Conservation (phyloP, 2,888 invertebrate genomes). For the Calliphora vomitoria region DNA sequence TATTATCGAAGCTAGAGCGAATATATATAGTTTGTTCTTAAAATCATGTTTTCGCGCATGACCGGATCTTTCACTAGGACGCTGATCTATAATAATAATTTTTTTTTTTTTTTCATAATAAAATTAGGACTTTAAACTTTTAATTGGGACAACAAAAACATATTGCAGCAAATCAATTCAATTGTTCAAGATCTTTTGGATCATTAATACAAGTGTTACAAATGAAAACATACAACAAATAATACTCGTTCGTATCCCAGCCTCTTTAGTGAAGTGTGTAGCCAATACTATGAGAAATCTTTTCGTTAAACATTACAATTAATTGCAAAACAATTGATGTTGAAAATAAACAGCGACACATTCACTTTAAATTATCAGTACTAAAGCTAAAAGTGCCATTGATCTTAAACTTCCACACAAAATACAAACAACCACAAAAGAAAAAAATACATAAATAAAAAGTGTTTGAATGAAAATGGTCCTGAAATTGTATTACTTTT, state of each 20-base stretch:
- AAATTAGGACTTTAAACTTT: too few species aligned
- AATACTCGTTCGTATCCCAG: neutral
- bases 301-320: constrained; percentile 72
- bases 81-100: too few species aligned
- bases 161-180: too few species aligned
- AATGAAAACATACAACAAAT: neutral
- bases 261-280: neutral
- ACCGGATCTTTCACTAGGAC: too few species aligned
- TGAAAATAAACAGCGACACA: constrained; percentile 79
- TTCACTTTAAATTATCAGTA: constrained; percentile 29
- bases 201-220: too few species aligned
- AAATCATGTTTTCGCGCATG: too few species aligned
- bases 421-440: neutral
- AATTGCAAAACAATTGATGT: constrained; percentile 76
- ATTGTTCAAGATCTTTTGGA: too few species aligned
- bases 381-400: neutral
- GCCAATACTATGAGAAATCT: neutral
- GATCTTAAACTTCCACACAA: neutral
- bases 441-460: neutral
- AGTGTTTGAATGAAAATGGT: neutral
- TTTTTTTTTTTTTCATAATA: too few species aligned
- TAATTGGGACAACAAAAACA: too few species aligned
- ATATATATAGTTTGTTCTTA: too few species aligned
- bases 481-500: neutral
- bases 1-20: too few species aligned